Evolutionary conservation across 2,888 invertebrate species (phyloP).

Genomic region (Linnaemya tessellans): DNA sequence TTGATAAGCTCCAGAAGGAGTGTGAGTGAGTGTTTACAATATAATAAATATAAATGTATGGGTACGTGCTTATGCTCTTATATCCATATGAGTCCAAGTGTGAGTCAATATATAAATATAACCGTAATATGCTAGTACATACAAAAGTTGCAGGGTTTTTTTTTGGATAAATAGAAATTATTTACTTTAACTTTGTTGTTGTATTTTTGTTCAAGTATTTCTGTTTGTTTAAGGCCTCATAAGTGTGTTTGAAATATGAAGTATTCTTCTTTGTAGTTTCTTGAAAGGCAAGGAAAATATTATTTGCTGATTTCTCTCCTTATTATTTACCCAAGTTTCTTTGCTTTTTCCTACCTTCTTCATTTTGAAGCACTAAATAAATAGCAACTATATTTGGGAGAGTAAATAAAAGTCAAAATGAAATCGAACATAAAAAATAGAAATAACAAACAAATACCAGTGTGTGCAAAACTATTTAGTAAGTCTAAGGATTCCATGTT

Average conservation of each 20-base stretch:
- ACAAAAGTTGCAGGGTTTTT: neutral
- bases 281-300: neutral
- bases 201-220: neutral
- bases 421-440: constrained; percentile 31
- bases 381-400: constrained; percentile 50
- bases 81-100: constrained; percentile 8
- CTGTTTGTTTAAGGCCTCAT: constrained; percentile 46
- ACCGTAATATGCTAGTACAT: neutral
- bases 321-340: constrained; percentile 21
- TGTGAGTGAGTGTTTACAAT: neutral
- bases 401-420: constrained; percentile 50
- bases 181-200: constrained; percentile 15
- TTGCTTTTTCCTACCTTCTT: neutral
- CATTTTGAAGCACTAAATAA: constrained; percentile 55
- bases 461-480: no score
- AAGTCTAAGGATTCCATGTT: neutral
- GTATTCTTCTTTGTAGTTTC: neutral
- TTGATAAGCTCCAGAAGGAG: neutral
- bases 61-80: constrained; percentile 1
- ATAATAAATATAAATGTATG: neutral
- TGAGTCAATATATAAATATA: constrained; percentile 15
- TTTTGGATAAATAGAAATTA: constrained; percentile 6
- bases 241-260: constrained; percentile 18
- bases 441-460: neutral
- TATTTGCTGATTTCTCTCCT: constrained; percentile 8